phyloP scores from a whole-genome alignment of 2,113 vertebrate species.

The Myodes glareolus region DNA sequence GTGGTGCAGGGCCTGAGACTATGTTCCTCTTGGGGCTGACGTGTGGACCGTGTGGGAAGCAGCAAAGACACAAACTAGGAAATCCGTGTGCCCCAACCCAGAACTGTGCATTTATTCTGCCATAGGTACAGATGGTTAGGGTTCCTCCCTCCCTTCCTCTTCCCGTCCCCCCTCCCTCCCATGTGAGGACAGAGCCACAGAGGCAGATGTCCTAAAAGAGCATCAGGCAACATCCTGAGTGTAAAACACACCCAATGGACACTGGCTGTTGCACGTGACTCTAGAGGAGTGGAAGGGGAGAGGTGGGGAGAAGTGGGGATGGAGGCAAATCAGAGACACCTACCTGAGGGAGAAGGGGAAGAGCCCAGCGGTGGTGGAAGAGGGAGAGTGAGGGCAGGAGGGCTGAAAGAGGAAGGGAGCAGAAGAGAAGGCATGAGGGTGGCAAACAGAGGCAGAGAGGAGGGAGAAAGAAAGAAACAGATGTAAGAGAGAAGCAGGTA shows the following conservation, averaged over 20 bases:
- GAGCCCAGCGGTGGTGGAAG: background rate
- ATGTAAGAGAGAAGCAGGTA: too few relatives aligned
- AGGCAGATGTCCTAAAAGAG: background rate
- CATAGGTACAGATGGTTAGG: accelerated
- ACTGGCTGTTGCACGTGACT: background rate
- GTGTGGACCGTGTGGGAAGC: accelerated
- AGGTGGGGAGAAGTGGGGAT: too few relatives aligned
- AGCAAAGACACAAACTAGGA: background rate
- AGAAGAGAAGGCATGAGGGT: too few relatives aligned
- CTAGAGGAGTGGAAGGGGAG: background rate
- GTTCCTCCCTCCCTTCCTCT: background rate
- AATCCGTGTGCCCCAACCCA: accelerated
- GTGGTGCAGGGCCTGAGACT: accelerated
- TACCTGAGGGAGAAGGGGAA: background rate
- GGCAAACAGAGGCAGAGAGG: background rate
- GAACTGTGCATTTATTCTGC: background rate
- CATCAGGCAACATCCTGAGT: too few relatives aligned
- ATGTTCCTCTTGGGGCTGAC: background rate
- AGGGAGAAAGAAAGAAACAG: background rate
- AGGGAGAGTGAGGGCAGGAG: background rate
- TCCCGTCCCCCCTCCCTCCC: too few relatives aligned
- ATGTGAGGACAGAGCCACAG: background rate
- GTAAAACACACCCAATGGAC: background rate
- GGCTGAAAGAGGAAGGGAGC: background rate
- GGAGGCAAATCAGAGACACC: background rate